phyloP scores from a whole-genome alignment of 2,888 invertebrate species.

The Sesamia inferens region DNA sequence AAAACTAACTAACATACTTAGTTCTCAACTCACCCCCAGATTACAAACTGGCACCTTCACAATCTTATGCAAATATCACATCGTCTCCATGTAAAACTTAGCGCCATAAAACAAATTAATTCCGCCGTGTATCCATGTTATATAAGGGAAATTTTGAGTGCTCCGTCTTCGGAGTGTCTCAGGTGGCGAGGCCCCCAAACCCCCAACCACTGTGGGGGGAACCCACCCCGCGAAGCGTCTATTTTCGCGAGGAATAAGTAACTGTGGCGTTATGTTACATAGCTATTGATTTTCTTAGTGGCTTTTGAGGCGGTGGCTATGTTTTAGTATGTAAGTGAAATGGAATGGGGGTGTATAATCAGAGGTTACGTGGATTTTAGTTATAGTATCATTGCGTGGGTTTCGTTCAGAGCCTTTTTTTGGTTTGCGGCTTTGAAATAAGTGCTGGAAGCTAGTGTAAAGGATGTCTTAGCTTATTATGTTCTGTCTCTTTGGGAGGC shows the following conservation, averaged over 20 bases:
- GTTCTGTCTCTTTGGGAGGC: neutral
- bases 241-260: conserved; percentile 79
- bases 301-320: conserved; percentile 50
- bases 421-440: no score
- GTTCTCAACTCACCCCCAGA: conserved; percentile 24
- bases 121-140: conserved; percentile 68
- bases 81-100: conserved; percentile 70
- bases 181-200: conserved; percentile 69
- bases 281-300: conserved; percentile 67
- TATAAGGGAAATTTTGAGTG: conserved; percentile 82
- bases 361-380: neutral
- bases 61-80: conserved; percentile 64
- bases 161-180: conserved; percentile 78
- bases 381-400: neutral
- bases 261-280: conserved; percentile 63
- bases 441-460: no score
- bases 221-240: conserved; percentile 70
- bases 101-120: conserved; percentile 75
- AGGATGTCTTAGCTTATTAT: no score
- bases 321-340: neutral
- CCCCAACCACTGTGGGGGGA: conserved; percentile 32
- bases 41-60: conserved; percentile 48
- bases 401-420: neutral
- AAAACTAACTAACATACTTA: conserved; percentile 15
- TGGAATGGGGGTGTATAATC: neutral